Conservation (phyloP, 2,888 invertebrate genomes). For the Disparrhopalites patrizii region DNA sequence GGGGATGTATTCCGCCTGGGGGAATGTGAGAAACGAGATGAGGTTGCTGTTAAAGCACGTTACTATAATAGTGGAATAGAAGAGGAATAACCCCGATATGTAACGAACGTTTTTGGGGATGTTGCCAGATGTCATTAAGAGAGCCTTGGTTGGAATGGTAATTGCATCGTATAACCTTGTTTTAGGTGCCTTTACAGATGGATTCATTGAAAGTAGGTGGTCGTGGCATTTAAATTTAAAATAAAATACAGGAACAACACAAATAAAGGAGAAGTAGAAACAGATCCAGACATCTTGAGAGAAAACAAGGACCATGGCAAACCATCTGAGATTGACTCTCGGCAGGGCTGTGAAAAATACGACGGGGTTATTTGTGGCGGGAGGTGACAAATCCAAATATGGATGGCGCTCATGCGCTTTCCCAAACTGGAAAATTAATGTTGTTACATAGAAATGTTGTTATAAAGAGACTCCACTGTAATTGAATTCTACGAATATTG, state of each 20-base stretch:
- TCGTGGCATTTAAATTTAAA: background rate
- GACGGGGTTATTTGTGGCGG: background rate
- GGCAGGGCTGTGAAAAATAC: background rate
- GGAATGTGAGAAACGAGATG: background rate
- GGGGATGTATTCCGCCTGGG: background rate
- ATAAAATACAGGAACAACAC: background rate
- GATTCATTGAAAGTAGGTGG: no score
- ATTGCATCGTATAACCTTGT: no score
- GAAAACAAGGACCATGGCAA: background rate
- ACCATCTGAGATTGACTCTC: background rate
- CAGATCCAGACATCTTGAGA: background rate
- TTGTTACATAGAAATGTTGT: no score
- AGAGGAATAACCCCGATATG: background rate
- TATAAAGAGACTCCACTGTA: no score
- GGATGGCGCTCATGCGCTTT: background rate
- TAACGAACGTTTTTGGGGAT: background rate
- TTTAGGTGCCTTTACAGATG: no score
- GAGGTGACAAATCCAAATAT: background rate
- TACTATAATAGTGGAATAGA: slow-evolving; percentile 1
- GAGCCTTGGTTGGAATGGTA: no score
- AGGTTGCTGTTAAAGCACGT: background rate
- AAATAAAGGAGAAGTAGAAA: background rate
- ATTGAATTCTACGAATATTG: no score
- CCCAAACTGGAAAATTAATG: no score
- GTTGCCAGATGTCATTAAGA: no score